Conservation (phyloP, 2,113 vertebrate genomes). For the Neopipo cinnamomea region DNA sequence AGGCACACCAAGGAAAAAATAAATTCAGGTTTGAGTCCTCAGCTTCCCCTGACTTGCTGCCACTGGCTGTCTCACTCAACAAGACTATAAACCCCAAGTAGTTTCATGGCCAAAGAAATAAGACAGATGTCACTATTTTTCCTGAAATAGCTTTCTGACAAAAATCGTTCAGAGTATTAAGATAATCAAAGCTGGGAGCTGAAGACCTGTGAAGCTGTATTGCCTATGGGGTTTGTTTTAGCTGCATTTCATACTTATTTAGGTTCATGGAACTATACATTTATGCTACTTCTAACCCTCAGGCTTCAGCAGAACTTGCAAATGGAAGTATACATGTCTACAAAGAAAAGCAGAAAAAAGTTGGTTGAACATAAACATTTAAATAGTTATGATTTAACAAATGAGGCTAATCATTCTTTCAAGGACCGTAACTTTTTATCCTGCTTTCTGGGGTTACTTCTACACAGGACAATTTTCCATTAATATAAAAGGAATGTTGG, state of each 20-base stretch:
- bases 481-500: not conserved
- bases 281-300: not conserved
- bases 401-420: not conserved
- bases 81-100: not conserved
- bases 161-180: not conserved
- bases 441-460: not conserved
- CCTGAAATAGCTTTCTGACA: not conserved
- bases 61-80: not conserved
- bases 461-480: not conserved
- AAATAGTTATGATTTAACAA: not conserved
- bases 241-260: not conserved
- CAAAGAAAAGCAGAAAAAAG: not conserved
- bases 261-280: not conserved
- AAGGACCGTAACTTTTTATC: not conserved
- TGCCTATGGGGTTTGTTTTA: not conserved
- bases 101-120: not conserved
- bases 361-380: not conserved
- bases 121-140: not conserved
- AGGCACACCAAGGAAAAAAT: not conserved
- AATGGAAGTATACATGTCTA: accelerated
- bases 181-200: not conserved
- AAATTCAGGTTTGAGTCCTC: not conserved
- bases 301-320: not conserved
- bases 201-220: not conserved
- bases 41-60: not conserved